Percentiles rank a stretch among this genome's conserved stretches.
phyloP scores from a whole-genome alignment of 2,888 invertebrate species.

The Clistopyga incitator region DNA sequence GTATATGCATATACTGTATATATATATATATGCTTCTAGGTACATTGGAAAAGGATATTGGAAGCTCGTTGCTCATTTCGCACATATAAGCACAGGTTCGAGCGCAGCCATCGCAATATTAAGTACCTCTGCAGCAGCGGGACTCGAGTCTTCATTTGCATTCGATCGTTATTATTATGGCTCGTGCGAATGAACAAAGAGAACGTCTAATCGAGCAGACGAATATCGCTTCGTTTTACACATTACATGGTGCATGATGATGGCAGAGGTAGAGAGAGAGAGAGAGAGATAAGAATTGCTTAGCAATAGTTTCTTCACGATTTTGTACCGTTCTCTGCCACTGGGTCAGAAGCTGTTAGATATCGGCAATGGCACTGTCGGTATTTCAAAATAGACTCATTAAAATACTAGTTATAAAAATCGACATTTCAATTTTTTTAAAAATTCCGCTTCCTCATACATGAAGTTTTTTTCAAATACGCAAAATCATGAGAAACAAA shows the following conservation, averaged over 20 bases:
- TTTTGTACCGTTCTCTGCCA: not conserved
- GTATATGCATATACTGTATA: not conserved
- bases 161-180: slow-evolving; percentile 34
- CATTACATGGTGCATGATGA: slow-evolving; percentile 18
- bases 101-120: slow-evolving; percentile 31
- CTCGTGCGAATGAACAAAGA: slow-evolving; percentile 43
- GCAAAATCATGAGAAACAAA: too few relatives aligned
- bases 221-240: slow-evolving; percentile 20
- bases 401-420: not conserved
- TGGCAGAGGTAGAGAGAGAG: not conserved
- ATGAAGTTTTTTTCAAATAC: too few relatives aligned
- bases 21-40: not conserved
- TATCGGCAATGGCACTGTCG: not conserved
- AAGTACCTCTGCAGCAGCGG: slow-evolving; percentile 33
- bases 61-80: slow-evolving; percentile 22
- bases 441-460: too few relatives aligned
- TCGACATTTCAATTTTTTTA: too few relatives aligned
- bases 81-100: slow-evolving; percentile 14
- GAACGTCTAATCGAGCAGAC: slow-evolving; percentile 25
- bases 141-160: slow-evolving; percentile 37
- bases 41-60: slow-evolving; percentile 30
- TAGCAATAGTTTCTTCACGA: slow-evolving; percentile 2
- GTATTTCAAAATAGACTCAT: not conserved
- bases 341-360: not conserved
- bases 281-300: not conserved